Evolutionary conservation across 2,113 vertebrate species (phyloP).

Genomic region (Cynocephalus volans): DNA sequence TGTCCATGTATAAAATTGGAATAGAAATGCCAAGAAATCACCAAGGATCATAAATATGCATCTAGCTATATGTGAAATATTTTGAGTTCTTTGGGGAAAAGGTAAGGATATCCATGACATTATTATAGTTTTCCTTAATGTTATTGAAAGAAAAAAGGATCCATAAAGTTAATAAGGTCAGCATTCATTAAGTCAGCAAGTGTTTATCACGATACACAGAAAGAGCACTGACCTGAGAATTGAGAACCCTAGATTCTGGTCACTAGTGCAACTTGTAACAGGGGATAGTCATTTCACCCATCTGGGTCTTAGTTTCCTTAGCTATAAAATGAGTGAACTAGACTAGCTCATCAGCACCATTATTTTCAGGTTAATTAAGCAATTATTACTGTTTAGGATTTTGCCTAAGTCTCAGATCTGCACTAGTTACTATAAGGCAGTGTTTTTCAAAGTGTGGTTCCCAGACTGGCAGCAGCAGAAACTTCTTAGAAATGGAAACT

Average conservation of each 20-base stretch:
- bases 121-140: neutral
- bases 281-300: neutral
- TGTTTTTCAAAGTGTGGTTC: neutral
- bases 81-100: conserved; percentile 46
- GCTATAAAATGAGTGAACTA: neutral
- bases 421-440: neutral
- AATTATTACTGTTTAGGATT: neutral
- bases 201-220: neutral
- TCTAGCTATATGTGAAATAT: neutral
- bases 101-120: neutral
- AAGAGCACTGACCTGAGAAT: neutral
- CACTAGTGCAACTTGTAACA: neutral
- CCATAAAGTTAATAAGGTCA: neutral
- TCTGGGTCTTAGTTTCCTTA: neutral
- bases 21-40: neutral
- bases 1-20: neutral
- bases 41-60: neutral
- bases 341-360: neutral
- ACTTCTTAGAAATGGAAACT: neutral
- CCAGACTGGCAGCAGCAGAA: neutral
- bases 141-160: neutral
- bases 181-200: neutral
- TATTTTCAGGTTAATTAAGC: neutral
- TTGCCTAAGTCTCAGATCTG: neutral
- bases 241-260: neutral